These are phyloP conservation scores for Rapana venosa DNA, from an alignment of 2,888 invertebrate genomes.

Conservation along the genomic window DNA sequence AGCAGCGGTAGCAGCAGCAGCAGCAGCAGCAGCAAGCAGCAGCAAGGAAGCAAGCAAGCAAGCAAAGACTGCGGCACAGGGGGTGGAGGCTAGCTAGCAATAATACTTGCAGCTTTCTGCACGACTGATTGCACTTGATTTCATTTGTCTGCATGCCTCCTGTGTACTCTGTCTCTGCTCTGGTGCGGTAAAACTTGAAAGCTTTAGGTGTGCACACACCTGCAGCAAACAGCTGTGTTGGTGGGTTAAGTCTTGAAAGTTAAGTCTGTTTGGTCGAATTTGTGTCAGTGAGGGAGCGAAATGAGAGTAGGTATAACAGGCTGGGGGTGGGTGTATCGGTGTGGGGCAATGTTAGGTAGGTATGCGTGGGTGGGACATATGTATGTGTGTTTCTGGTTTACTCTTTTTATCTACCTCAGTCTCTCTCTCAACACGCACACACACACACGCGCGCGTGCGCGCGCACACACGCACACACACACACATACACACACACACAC, in stretches of 20 bases:
- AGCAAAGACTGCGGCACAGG: no score
- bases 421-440: conserved; percentile 28
- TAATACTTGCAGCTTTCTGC: not conserved
- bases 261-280: no score
- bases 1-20: no score
- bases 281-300: not conserved
- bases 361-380: no score
- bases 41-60: no score
- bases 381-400: not conserved
- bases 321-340: not conserved
- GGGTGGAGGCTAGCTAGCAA: not conserved
- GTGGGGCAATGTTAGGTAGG: not conserved
- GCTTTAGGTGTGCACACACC: not conserved
- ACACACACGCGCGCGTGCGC: not conserved
- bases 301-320: not conserved
- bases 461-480: not conserved
- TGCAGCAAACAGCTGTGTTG: not conserved
- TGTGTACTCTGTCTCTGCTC: not conserved
- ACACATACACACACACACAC: not conserved
- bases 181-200: not conserved
- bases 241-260: no score
- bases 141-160: not conserved
- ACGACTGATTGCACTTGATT: not conserved
- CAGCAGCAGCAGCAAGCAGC: no score
- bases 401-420: conserved; percentile 12